Evolutionary conservation across 2,113 vertebrate genomes (phyloP), one percentile per base, ranked within the genome.

Genomic region (Pagrus major): DNA sequence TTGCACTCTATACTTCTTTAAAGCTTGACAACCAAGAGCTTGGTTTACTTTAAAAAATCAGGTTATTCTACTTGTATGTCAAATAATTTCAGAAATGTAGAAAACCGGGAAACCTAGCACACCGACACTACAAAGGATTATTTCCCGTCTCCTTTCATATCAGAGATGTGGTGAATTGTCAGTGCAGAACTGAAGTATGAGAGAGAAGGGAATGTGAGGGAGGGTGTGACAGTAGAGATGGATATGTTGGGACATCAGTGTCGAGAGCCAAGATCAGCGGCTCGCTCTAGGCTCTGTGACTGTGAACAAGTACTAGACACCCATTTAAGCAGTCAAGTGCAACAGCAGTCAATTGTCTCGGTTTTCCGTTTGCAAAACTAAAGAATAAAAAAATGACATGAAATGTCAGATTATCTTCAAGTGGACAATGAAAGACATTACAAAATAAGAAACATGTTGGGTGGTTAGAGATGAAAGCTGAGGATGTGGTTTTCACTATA

Each of bases 161-260:
- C 14, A 15, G 37, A 18, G 6, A 31, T 33, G 49, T 41, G 1
- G 64, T 52, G 27, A 67, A 46, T 27, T 25, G 8, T 42, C 15
- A 8, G 20, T 21, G 44, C 35, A 18, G 77, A 49, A 71, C 42
- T 70, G 66, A 23, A 63, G 33, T 16, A 11, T 33, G 56, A 55
- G 33, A 9, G 63, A 37, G 23, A 6, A 1, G 21, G 44, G 35
- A 51, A 6, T 5, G 21, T 23, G 27, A 37, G 2, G 42, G 16
- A 27, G 37, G 9, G 25, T 33, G 39, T 6, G 46, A 39, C 33
- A 14, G 71, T 9, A 0, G 76, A 78, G 75, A 86, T 73, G 79
- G 82, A 86, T 81, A 21, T 60, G 85, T 83, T 49, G 74, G 58
- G 84, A 89, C 87, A 31, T 71, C 21, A n/a, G 39, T 12, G 51